Base-by-base conservation (phyloP, 1,140 invertebrate genomes). In the Lepidurus arcticus region DNA sequence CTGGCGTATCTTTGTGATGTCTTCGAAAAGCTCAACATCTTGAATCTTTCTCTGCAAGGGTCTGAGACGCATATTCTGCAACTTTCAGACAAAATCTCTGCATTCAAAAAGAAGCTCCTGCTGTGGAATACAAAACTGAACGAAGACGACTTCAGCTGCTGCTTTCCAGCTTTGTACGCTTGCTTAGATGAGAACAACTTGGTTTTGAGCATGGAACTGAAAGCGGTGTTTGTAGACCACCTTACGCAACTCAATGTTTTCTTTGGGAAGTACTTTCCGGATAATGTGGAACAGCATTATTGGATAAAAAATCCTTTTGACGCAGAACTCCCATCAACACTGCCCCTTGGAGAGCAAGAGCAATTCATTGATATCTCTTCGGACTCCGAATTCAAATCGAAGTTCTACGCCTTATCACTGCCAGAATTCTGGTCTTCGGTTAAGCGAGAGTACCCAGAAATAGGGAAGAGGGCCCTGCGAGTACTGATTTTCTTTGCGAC, bases 41-140 rank as follows among this genome's bases (percentile, higher is more conserved):
- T 65, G 21, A 65, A 65, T 65, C 47, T 65, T 11, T 65, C 47
- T 9, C 47, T 65, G 47, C 7, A 65, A 10, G 47, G 47, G 9
- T 11, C 47, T 65, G 8, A 65, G 47, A 11, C 47, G 9, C 47
- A 65, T 2, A 65, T 65, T 65, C 47, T 65, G 11, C 47, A 65
- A 13, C 47, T 65, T 9, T 65, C 78, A 73, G 81, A 84, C 75
- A 83, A 78, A 75, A 80, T 84, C 81, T 79, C 80, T 76, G 82
- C 79, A 73, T 81, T 81, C 77, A 82, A 80, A 80, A 84, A 81
- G 77, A 81, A 81, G 79, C 6, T 65, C 11, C 47, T 65, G 8
- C 47, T 65, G 47, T 65, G 47, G 47, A 65, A 65, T 11, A 65
- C 1, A 65, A 65, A 65, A 65, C 47, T 65, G 47, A 65, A 65